Evolutionary conservation across 2,113 vertebrate genomes (phyloP).

Genomic region (Lepisosteus oculatus): DNA sequence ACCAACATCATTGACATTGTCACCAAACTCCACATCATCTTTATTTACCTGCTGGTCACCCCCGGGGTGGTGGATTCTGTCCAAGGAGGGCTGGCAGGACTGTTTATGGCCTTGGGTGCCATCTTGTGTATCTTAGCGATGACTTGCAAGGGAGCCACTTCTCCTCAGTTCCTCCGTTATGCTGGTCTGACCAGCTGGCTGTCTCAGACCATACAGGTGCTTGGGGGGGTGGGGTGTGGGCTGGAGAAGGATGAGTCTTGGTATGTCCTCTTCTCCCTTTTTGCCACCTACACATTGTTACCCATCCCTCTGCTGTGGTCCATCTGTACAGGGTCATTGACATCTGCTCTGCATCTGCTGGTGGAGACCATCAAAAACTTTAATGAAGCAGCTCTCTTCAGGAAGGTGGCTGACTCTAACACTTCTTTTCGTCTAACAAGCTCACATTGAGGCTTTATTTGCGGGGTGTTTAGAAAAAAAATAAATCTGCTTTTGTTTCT

Average conservation of each 20-base stretch:
- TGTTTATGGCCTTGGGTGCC: constrained; percentile 54
- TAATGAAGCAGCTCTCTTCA: constrained; percentile 45
- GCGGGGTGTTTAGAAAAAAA: too few relatives aligned
- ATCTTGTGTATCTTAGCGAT: constrained; percentile 54
- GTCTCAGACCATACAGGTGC: constrained; percentile 61
- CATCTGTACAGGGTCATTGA: constrained; percentile 61
- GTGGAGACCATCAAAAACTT: constrained; percentile 44
- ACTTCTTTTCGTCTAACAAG: too few relatives aligned
- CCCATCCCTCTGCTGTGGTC: constrained; percentile 68
- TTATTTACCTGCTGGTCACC: constrained; percentile 55
- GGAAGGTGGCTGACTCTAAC: constrained; percentile 45
- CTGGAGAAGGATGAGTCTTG: constrained; percentile 65
- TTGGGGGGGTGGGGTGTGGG: constrained; percentile 59
- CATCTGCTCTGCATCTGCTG: constrained; percentile 56
- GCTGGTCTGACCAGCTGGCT: constrained; percentile 65
- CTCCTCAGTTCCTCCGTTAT: constrained; percentile 58
- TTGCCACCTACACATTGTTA: constrained; percentile 69
- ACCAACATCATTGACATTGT: constrained; percentile 61
- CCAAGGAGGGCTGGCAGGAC: constrained; percentile 45
- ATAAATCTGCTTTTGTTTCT: too few relatives aligned
- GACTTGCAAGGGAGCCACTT: constrained; percentile 55
- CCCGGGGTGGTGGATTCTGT: constrained; percentile 42
- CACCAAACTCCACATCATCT: constrained; percentile 59
- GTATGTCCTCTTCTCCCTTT: constrained; percentile 68
- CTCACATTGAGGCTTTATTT: too few relatives aligned